These are phyloP conservation scores for Alosa sapidissima DNA, from an alignment of 2,797 vertebrate species.

Conservation along the genomic window DNA sequence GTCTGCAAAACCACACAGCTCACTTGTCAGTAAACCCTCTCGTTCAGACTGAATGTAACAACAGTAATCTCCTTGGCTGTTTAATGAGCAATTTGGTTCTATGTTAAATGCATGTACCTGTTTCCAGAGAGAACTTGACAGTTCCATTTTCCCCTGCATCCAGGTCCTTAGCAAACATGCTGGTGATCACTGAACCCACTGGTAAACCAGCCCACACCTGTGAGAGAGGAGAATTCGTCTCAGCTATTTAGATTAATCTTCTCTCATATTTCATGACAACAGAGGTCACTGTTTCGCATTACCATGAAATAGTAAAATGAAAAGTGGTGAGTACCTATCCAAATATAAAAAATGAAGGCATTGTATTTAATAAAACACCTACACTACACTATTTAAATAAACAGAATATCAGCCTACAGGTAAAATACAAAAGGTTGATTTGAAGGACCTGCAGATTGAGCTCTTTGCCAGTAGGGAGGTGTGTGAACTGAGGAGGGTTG, in stretches of 20 bases:
- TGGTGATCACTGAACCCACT: constrained; percentile 76
- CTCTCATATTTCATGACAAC: neutral
- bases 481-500: constrained; percentile 81
- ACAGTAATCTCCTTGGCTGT: neutral
- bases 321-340: neutral
- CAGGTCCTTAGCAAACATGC: constrained; percentile 86
- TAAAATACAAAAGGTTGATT: neutral
- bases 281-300: neutral
- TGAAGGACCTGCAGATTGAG: constrained; percentile 74
- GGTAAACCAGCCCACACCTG: constrained; percentile 84
- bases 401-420: neutral
- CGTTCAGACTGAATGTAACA: neutral
- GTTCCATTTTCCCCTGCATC: constrained; percentile 86
- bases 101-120: constrained; percentile 68
- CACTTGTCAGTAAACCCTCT: neutral
- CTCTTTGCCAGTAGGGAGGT: constrained; percentile 70
- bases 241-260: neutral
- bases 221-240: constrained; percentile 22
- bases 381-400: no score
- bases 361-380: neutral
- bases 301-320: neutral
- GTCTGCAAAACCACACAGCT: constrained; percentile 50
- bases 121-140: constrained; percentile 76
- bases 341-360: neutral
- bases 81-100: neutral